A percentile compares a stretch with the other conserved stretches of the same genome.
Conservation (phyloP, 2,888 invertebrate species). For the Phengaris arion region DNA sequence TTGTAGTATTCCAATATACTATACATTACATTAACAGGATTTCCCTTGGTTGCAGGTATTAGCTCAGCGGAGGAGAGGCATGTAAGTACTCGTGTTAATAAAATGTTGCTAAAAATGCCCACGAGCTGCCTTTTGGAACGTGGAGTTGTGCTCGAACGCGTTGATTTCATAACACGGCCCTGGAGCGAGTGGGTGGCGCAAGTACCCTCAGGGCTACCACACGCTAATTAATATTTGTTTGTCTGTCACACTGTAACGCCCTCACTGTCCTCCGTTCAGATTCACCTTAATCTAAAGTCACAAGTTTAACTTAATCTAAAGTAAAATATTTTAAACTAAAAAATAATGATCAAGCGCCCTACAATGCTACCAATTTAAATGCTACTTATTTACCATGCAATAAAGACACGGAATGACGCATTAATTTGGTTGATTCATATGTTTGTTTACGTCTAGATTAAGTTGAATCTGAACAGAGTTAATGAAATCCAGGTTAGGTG, state of each 20-base stretch:
- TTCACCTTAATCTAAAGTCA: no score
- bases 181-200: conserved; percentile 76
- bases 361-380: neutral
- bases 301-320: no score
- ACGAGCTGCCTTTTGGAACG: conserved; percentile 67
- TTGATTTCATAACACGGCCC: conserved; percentile 78
- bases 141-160: conserved; percentile 76
- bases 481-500: no score
- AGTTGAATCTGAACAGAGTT: neutral
- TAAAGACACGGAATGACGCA: neutral
- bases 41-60: conserved; percentile 65
- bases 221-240: neutral
- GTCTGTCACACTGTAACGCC: neutral
- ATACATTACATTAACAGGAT: neutral
- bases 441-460: neutral
- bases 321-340: no score
- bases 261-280: no score
- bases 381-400: neutral
- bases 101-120: conserved; percentile 63
- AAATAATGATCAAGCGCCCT: no score
- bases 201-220: conserved; percentile 43
- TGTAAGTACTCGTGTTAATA: conserved; percentile 62
- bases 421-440: neutral
- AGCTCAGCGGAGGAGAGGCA: conserved; percentile 77
- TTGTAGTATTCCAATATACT: neutral